These are phyloP conservation scores for Ia io DNA, from an alignment of 2,113 vertebrate genomes.

Conservation along the genomic window DNA sequence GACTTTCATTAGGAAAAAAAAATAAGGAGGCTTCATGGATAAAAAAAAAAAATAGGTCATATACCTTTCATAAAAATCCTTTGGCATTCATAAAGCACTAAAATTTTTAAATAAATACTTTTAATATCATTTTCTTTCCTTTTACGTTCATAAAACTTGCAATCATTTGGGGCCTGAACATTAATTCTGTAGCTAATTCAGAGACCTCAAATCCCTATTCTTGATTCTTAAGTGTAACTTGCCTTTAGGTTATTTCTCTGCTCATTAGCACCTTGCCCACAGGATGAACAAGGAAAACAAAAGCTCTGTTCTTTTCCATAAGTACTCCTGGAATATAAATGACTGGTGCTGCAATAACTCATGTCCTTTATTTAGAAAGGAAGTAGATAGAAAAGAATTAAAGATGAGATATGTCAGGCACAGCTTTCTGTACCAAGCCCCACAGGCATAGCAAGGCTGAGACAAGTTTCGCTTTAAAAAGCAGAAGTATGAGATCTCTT, in stretches of 20 bases:
- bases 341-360: background rate
- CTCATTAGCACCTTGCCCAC: background rate
- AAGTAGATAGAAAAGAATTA: conserved; percentile 53
- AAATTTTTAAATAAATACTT: conserved; percentile 2
- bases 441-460: conserved; percentile 1
- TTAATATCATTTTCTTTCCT: background rate
- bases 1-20: background rate
- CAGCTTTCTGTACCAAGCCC: conserved; percentile 5
- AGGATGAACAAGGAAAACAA: conserved; percentile 33
- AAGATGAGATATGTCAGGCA: conserved; percentile 39
- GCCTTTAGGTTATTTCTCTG: conserved; percentile 20
- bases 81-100: conserved; percentile 15
- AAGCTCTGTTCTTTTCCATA: conserved; percentile 34
- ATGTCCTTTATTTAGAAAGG: conserved; percentile 31
- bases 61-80: background rate
- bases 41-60: background rate
- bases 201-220: background rate
- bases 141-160: background rate
- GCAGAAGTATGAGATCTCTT: background rate
- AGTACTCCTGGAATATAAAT: conserved; percentile 44
- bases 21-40: background rate
- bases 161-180: background rate
- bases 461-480: conserved; percentile 8
- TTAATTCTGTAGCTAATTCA: conserved; percentile 20
- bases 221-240: background rate